These are phyloP conservation scores for Heliornis fulica DNA, from an alignment of 2,113 vertebrate species.

Conservation along the genomic window DNA sequence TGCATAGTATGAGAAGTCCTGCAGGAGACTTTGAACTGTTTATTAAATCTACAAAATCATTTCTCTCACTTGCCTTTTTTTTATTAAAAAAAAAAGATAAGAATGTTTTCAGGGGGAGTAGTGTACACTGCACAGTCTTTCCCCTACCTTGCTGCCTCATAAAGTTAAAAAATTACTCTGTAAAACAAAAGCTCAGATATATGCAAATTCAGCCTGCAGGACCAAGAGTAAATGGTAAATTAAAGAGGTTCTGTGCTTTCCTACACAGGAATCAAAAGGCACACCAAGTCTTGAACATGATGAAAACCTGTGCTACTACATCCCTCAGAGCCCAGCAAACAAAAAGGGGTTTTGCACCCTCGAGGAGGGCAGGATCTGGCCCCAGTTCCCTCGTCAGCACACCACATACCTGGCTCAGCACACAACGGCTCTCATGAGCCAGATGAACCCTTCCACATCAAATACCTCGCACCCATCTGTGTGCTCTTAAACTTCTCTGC, in stretches of 20 bases:
- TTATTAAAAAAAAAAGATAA: not conserved
- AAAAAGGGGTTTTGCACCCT: not conserved
- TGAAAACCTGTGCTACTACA: too few species aligned
- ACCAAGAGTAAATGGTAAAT: not conserved
- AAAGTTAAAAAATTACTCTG: not conserved
- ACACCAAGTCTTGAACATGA: rapidly evolving
- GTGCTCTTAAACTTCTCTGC: not conserved
- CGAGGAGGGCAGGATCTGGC: not conserved
- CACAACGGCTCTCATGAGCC: rapidly evolving
- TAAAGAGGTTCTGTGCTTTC: not conserved
- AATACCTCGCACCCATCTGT: not conserved
- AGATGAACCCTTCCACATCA: not conserved
- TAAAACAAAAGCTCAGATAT: not conserved
- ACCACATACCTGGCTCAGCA: rapidly evolving
- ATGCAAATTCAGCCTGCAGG: not conserved
- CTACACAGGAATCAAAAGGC: not conserved
- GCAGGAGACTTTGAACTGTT: conserved; percentile 70
- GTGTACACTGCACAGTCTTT: not conserved
- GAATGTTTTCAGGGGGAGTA: conserved; percentile 4
- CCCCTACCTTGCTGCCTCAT: not conserved
- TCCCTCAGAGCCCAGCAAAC: not conserved
- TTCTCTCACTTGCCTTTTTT: conserved; percentile 43
- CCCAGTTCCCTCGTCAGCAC: rapidly evolving
- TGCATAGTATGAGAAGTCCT: conserved; percentile 57
- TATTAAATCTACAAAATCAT: conserved; percentile 71